Conservation (phyloP, 2,888 invertebrate genomes). For the Scrobipalpa costella region DNA sequence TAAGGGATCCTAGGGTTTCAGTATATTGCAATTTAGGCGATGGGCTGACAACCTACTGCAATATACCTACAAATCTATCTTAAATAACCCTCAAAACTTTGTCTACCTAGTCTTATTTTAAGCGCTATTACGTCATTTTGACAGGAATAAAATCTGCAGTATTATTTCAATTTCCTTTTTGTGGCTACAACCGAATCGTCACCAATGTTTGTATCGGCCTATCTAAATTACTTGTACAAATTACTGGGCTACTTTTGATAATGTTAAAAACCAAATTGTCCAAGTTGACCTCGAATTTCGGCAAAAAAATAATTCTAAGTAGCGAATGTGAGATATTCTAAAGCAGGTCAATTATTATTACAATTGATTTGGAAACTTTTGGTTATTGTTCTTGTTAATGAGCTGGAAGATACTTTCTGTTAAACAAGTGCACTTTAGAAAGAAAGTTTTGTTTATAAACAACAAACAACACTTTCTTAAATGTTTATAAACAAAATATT, state of each 20-base stretch:
- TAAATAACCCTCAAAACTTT: too few relatives aligned
- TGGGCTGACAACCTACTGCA: too few relatives aligned
- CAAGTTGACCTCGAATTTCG: conserved; percentile 35
- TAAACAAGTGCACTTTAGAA: conserved; percentile 17
- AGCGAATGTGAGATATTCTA: conserved; percentile 34
- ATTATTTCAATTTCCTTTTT: too few relatives aligned
- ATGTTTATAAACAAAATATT: too few relatives aligned
- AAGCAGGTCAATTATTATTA: conserved; percentile 40
- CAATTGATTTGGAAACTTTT: conserved; percentile 40
- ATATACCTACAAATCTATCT: too few relatives aligned
- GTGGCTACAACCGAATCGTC: too few relatives aligned
- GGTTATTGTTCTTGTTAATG: conserved; percentile 16
- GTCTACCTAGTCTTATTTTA: too few relatives aligned
- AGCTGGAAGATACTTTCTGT: conserved; percentile 42
- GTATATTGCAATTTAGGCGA: too few relatives aligned
- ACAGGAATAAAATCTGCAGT: too few relatives aligned
- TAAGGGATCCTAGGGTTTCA: too few relatives aligned
- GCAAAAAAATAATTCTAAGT: conserved; percentile 36
- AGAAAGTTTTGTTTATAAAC: neutral
- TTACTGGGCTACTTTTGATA: conserved; percentile 29
- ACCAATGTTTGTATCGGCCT: conserved; percentile 24
- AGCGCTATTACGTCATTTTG: too few relatives aligned
- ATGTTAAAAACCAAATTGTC: neutral
- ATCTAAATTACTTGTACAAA: conserved; percentile 28
- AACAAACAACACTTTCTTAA: too few relatives aligned